These are phyloP conservation scores for Gari tellinella DNA, from an alignment of 2,888 invertebrate genomes.

Conservation along the genomic window DNA sequence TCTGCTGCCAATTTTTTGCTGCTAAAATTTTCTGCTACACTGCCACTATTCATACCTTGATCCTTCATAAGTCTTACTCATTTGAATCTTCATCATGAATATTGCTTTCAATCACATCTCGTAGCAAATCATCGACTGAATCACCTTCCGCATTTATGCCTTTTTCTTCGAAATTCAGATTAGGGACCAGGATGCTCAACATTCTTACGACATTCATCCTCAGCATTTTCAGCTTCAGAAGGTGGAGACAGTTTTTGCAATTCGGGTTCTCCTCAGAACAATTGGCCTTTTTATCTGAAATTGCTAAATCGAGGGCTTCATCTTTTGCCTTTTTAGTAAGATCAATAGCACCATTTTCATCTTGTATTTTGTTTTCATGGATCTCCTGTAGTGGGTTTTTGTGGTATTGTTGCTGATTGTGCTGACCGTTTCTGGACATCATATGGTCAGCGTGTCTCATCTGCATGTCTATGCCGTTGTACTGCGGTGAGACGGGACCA, in stretches of 20 bases:
- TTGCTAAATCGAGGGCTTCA: conserved; percentile 55
- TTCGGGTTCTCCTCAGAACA: conserved; percentile 48
- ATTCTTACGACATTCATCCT: conserved; percentile 82
- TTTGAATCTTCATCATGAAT: conserved; percentile 75
- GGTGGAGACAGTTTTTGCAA: conserved; percentile 77
- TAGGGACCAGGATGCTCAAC: conserved; percentile 83
- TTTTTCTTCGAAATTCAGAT: conserved; percentile 82
- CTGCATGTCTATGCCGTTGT: conserved; percentile 62
- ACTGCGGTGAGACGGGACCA: conserved; percentile 64
- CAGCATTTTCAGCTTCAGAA: conserved; percentile 78
- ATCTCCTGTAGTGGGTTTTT: conserved; percentile 68
- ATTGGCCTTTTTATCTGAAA: conserved; percentile 56
- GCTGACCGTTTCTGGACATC: conserved; percentile 18
- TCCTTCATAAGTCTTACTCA: neutral
- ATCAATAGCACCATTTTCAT: conserved; percentile 76
- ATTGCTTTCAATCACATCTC: conserved; percentile 83
- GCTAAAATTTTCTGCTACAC: conserved; percentile 17
- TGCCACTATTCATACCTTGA: neutral
- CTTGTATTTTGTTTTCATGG: conserved; percentile 64
- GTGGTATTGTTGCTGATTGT: conserved; percentile 46
- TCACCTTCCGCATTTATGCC: conserved; percentile 82
- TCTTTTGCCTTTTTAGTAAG: conserved; percentile 71
- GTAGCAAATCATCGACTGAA: conserved; percentile 82
- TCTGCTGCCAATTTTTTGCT: conserved; percentile 30
- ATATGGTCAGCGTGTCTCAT: conserved; percentile 48